These are phyloP conservation scores for Echinops telfairi DNA, from an alignment of 2,113 vertebrate genomes.

Conservation along the genomic window DNA sequence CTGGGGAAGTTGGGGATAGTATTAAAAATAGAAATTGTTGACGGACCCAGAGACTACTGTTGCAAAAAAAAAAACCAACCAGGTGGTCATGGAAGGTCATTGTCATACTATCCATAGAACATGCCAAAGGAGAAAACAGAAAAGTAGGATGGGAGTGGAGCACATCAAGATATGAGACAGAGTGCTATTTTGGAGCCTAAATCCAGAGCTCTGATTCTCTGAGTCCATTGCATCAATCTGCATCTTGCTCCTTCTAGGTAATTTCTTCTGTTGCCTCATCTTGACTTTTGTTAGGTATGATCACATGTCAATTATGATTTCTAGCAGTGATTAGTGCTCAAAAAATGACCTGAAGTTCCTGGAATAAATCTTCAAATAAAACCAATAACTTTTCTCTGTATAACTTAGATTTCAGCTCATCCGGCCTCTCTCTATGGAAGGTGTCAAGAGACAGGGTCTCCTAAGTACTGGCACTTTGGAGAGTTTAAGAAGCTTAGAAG, in stretches of 20 bases:
- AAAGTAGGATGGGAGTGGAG: not conserved
- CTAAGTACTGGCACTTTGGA: not conserved
- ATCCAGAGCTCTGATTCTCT: not conserved
- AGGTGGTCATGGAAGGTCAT: not conserved
- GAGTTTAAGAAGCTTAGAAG: not conserved
- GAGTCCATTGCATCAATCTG: not conserved
- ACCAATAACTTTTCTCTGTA: not conserved
- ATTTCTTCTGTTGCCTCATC: not conserved
- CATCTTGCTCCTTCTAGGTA: accelerated
- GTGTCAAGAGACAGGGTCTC: not conserved
- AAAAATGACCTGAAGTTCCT: not conserved
- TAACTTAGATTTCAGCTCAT: not conserved
- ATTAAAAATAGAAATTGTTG: not conserved
- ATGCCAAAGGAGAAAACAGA: not conserved
- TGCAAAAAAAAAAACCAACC: not conserved
- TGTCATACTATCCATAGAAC: not conserved
- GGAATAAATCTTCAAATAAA: not conserved
- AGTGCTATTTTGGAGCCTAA: not conserved
- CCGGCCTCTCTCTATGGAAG: not conserved
- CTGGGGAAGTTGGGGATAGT: not conserved
- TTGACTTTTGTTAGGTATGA: not conserved
- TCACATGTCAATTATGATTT: too few relatives aligned
- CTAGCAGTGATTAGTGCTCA: not conserved
- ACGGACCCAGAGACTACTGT: not conserved
- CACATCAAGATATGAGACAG: not conserved